A percentile compares a stretch with the other conserved stretches of the same genome.
Conservation (phyloP, 2,888 invertebrate species). For the Spilosoma lubricipeda region DNA sequence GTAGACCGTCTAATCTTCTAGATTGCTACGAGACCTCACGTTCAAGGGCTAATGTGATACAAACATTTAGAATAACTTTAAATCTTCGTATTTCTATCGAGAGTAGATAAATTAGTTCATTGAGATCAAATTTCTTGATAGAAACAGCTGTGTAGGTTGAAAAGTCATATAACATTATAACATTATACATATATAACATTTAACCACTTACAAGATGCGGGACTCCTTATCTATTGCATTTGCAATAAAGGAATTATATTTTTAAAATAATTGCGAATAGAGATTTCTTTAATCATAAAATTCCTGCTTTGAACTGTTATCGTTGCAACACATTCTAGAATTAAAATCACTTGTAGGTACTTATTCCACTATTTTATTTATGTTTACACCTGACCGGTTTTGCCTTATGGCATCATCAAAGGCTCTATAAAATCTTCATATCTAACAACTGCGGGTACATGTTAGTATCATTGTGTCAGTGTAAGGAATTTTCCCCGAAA, state of each 20-base stretch:
- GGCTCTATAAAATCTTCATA: too few relatives aligned
- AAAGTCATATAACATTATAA: too few relatives aligned
- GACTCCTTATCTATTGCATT: background rate
- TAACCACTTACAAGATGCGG: background rate
- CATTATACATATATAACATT: too few relatives aligned
- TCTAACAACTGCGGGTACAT: too few relatives aligned
- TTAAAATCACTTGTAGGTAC: too few relatives aligned
- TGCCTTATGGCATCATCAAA: too few relatives aligned
- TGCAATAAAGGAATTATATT: background rate
- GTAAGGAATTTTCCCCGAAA: too few relatives aligned
- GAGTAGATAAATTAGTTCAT: background rate
- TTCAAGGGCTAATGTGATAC: slow-evolving; percentile 10
- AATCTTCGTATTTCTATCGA: background rate
- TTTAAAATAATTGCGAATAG: background rate
- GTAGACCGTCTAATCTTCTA: slow-evolving; percentile 56
- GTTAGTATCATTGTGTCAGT: too few relatives aligned
- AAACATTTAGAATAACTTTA: background rate
- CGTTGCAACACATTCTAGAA: too few relatives aligned
- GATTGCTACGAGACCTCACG: slow-evolving; percentile 8
- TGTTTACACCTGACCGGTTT: too few relatives aligned
- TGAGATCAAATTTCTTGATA: background rate
- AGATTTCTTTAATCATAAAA: background rate
- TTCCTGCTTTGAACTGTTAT: background rate
- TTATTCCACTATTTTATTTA: too few relatives aligned
- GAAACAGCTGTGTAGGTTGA: background rate